Evolutionary conservation across 2,113 vertebrate species (phyloP).

Genomic region (Chionomys nivalis): DNA sequence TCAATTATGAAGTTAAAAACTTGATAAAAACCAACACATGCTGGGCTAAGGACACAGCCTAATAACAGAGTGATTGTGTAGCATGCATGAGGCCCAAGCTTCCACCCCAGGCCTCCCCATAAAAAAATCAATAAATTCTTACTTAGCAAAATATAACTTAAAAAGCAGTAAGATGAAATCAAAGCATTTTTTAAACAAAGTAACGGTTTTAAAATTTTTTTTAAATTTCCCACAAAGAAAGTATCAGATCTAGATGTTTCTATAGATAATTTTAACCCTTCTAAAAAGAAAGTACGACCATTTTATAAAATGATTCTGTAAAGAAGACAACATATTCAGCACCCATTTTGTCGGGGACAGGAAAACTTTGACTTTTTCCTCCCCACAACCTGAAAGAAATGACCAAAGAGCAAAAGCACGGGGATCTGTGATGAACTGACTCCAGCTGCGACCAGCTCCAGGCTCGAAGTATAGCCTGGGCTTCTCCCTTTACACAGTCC

Average conservation of each 20-base stretch:
- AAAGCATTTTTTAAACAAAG: neutral
- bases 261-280: neutral
- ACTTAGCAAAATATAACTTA: neutral
- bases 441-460: neutral
- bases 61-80: no score
- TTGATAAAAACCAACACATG: neutral
- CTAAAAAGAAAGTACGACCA: neutral
- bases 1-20: neutral
- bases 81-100: neutral
- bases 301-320: neutral
- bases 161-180: neutral
- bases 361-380: neutral
- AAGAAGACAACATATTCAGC: neutral
- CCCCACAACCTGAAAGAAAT: neutral
- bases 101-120: no score
- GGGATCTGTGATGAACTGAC: neutral
- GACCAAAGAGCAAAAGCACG: neutral
- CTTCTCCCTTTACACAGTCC: neutral
- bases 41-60: neutral
- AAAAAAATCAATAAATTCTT: neutral
- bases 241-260: neutral
- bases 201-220: constrained; percentile 12
- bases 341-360: neutral
- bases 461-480: neutral
- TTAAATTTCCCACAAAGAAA: neutral